These are phyloP conservation scores for Epirrita christyi DNA, from an alignment of 2,888 invertebrate species.

Conservation along the genomic window DNA sequence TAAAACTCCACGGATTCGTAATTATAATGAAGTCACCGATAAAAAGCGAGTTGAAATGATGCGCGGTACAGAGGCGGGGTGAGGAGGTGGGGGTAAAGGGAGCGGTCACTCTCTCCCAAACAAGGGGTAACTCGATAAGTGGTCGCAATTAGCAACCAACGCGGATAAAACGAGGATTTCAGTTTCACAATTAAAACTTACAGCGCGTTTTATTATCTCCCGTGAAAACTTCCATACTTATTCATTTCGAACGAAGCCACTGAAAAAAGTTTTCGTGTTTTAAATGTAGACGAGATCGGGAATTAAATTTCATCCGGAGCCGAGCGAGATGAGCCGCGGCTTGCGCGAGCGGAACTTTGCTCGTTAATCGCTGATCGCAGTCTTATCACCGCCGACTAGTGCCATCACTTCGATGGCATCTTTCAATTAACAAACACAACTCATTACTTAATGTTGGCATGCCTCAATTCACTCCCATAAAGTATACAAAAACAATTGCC, in stretches of 20 bases:
- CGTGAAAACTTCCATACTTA: slow-evolving; percentile 46
- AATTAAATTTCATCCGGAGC: slow-evolving; percentile 39
- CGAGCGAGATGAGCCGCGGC: neutral
- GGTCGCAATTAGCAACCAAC: slow-evolving; percentile 48
- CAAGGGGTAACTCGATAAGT: slow-evolving; percentile 43
- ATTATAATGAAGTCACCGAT: slow-evolving; percentile 34
- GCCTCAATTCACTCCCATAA: too few relatives aligned
- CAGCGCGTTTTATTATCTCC: slow-evolving; percentile 51
- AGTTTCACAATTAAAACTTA: slow-evolving; percentile 55
- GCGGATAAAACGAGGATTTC: slow-evolving; percentile 39
- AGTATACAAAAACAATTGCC: too few relatives aligned
- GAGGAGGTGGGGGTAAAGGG: neutral
- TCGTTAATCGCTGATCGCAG: too few relatives aligned
- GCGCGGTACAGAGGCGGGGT: neutral
- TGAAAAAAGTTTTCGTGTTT: slow-evolving; percentile 43
- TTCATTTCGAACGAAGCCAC: slow-evolving; percentile 44
- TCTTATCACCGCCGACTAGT: too few relatives aligned
- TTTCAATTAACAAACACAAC: too few relatives aligned
- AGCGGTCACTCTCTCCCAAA: slow-evolving; percentile 31
- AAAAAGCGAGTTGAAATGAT: slow-evolving; percentile 16
- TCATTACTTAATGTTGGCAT: too few relatives aligned
- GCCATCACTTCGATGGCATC: too few relatives aligned
- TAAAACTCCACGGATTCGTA: slow-evolving; percentile 19
- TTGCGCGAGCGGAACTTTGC: too few relatives aligned
- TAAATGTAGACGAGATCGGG: slow-evolving; percentile 42